Base-by-base conservation (phyloP, 2,888 invertebrate species). In the Drosophila atripex region DNA sequence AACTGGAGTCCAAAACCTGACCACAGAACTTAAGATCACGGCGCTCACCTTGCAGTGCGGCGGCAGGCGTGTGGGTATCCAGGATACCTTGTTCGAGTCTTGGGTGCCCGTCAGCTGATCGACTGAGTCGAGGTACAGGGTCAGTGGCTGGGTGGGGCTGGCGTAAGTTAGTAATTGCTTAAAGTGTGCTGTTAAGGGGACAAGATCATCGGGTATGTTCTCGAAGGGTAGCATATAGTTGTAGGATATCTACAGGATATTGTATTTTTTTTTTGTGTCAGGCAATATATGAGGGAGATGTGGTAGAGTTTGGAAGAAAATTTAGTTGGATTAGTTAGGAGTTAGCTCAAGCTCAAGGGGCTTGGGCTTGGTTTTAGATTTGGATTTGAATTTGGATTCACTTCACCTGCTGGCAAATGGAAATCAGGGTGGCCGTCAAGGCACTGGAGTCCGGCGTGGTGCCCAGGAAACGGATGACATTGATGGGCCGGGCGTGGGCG, bases 371-470 rank as follows among this genome's bases (percentile, higher is more conserved):
- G 35, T 9, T 23, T 38, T 28, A 52, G 16, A 35, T 32, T 9
- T 64, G 68, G 68, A 69, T 23, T 38, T 28, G 57, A n/a, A 35
- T 32, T 9, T 64, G 68, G 68, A 69, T 74, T 53, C 72, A 73
- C 78, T 74, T 89, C 91, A 97, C 96, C 93, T 99, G 98, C 90
- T 98, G 97, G 90, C 98, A 99, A 73, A 99, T 96, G 38, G 98
- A 98, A 73, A 98, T 97, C 23, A 99, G 93, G 0, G 99, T 96
- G 0, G 98, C 98, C 0, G 98, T 97, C 46, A 99, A 93, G 23
- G 98, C 97, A 76, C 98, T 98, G 76, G 98, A 98, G 91, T 99
- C 98, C 1, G 99, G 99, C 11, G 99, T 99, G 0, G 98, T 99
- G 23, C 99, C 99, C 30, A 99, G 93, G 91, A 99, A 99, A 71